Percentiles rank a stretch among this genome's conserved stretches.
Evolutionary conservation across 2,888 invertebrate genomes (phyloP).

Genomic region (Operophtera brumata): DNA sequence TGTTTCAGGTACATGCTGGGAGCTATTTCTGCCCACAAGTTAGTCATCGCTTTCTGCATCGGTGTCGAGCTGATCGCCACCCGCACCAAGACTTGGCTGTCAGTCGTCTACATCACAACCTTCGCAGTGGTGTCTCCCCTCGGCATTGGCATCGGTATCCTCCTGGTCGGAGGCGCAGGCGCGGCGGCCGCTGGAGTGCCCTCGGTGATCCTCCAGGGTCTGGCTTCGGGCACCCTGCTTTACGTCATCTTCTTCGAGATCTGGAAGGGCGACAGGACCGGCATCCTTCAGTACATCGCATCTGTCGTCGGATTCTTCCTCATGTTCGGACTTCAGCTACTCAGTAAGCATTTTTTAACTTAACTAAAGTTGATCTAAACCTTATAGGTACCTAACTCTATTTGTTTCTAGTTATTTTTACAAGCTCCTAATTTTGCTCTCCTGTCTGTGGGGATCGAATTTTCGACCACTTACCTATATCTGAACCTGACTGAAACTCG

Average conservation of each 20-base stretch:
- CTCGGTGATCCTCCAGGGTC: conserved; percentile 87
- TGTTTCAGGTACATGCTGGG: conserved; percentile 87
- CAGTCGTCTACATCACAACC: conserved; percentile 85
- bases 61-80: conserved; percentile 90
- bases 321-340: conserved; percentile 85
- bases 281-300: conserved; percentile 83
- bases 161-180: conserved; percentile 81
- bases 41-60: conserved; percentile 93
- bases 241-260: conserved; percentile 99
- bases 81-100: conserved; percentile 82
- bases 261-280: conserved; percentile 80
- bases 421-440: too few relatives aligned
- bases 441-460: too few relatives aligned
- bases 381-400: too few relatives aligned
- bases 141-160: conserved; percentile 88
- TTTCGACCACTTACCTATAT: too few relatives aligned
- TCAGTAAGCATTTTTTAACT: conserved; percentile 70
- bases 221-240: conserved; percentile 95
- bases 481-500: too few relatives aligned
- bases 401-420: too few relatives aligned
- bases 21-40: conserved; percentile 91
- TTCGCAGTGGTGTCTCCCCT: conserved; percentile 90
- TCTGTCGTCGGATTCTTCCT: conserved; percentile 85
- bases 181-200: conserved; percentile 81
- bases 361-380: too few relatives aligned